Evolutionary conservation across 2,888 invertebrate genomes (phyloP).

Genomic region (Xestia c-nigrum): DNA sequence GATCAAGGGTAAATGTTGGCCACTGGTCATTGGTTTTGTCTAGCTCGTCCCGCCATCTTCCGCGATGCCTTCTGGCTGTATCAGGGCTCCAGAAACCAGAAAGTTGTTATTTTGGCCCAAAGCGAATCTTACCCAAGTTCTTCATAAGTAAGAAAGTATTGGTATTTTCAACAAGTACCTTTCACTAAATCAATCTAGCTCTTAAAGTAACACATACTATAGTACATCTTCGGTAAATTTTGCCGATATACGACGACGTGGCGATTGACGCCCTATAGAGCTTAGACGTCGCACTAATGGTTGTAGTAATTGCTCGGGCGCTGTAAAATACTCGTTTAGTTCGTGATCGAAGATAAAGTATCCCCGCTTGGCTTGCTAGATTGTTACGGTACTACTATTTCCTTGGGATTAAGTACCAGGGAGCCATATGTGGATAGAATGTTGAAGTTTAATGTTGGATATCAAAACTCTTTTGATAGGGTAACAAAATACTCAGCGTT

Average conservation of each 20-base stretch:
- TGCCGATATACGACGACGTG: slow-evolving; percentile 44
- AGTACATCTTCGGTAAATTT: not conserved
- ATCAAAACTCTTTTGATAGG: not conserved
- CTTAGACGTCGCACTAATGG: slow-evolving; percentile 52
- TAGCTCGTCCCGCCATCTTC: too few species aligned
- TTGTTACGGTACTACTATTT: slow-evolving; percentile 32
- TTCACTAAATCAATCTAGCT: not conserved
- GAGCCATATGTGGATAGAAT: slow-evolving; percentile 6
- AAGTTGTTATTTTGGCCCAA: too few species aligned
- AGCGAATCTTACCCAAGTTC: not conserved
- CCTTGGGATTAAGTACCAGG: slow-evolving; percentile 26
- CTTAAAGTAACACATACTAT: not conserved
- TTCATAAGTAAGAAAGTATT: not conserved
- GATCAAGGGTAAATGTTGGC: too few species aligned
- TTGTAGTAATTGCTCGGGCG: slow-evolving; percentile 56
- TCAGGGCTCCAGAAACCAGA: too few species aligned
- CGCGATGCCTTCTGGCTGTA: too few species aligned
- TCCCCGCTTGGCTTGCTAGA: slow-evolving; percentile 35
- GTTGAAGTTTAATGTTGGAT: not conserved
- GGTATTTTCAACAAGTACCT: not conserved
- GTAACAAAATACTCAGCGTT: not conserved
- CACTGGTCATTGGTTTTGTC: too few species aligned
- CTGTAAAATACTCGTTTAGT: slow-evolving; percentile 57
- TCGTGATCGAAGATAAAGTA: slow-evolving; percentile 55
- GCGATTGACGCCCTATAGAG: slow-evolving; percentile 47